Evolutionary conservation across 2,113 vertebrate genomes (phyloP), one percentile per base, ranked within the genome.

Genomic region (Hystrix cristata): DNA sequence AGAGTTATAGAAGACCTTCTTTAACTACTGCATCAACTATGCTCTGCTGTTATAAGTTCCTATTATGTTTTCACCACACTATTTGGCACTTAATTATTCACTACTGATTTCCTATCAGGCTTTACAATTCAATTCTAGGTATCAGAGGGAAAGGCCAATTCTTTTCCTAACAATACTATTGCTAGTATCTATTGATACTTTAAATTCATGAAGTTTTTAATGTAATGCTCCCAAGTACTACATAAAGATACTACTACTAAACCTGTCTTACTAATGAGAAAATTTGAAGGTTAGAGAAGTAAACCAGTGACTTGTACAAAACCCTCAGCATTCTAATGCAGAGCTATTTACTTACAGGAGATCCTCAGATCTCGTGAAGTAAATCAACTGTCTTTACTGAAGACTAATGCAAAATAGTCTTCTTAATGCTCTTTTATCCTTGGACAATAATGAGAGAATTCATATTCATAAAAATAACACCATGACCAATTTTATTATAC

Each of bases 161-260:
- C 64, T 81, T 67, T 94, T 38, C 43, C 62, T 87, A 89, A 94
- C 16, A 84, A 59, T 83, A n/a, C 23, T 51, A 90, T 55, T 93
- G 87, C 27, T 72, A 96, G 88, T 65, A 83, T 83, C 93, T 83
- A 96, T 12, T 18, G 85, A 76, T 84, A 51, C 62, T 85, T 87
- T 72, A 93, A 94, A 81, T 48, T 76, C 48, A 90, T 48, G 46
- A 25, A 87, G 38, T 90, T 92, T 25, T 86, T 64, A 90, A 65
- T 86, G 93, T 85, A 81, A 72, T 72, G 38, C 8, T 97, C 34
- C 72, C 27, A 95, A 92, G 14, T 90, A 92, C 48, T 78, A 89
- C 7, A 38, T 14, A 1, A 89, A 62, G 64, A 90, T 76, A 80
- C 67, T 46, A 92, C 38, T 79, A 83, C n/a, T 74, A 86, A 82